Conservation (phyloP, 1,140 invertebrate genomes). For the Pectinophora gossypiella region DNA sequence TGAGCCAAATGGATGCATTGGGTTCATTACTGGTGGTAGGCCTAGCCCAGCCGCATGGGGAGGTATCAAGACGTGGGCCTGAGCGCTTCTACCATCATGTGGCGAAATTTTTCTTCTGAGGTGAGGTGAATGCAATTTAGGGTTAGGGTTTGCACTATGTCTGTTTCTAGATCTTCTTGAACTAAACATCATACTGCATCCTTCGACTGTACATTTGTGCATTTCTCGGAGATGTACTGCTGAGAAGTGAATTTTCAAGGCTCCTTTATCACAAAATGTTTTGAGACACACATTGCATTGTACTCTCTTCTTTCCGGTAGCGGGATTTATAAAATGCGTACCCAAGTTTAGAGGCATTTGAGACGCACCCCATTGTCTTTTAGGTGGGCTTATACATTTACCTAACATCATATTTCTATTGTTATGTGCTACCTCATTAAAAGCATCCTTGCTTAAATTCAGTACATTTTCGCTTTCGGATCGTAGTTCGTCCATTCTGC, state of each 20-base stretch:
- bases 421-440: conserved; percentile 58
- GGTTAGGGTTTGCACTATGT: conserved; percentile 98
- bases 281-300: conserved; percentile 99
- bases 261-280: conserved; percentile 99
- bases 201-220: conserved; percentile 99
- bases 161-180: conserved; percentile 95
- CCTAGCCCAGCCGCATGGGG: conserved; percentile 78
- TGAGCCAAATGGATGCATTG: conserved; percentile 83
- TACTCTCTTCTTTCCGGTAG: conserved; percentile 96
- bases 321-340: conserved; percentile 92
- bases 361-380: conserved; percentile 91
- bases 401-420: conserved; percentile 75
- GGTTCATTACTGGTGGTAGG: conserved; percentile 76
- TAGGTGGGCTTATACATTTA: conserved; percentile 91
- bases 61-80: conserved; percentile 86
- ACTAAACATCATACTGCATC: conserved; percentile 99
- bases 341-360: conserved; percentile 90
- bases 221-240: conserved; percentile 99
- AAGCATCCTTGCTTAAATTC: conserved; percentile 81
- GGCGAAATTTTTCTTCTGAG: conserved; percentile 93
- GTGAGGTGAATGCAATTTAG: conserved; percentile 97
- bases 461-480: conserved; percentile 83
- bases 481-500: conserved; percentile 67
- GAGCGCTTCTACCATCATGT: conserved; percentile 92
- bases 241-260: conserved; percentile 99